These are phyloP conservation scores for Babyrousa celebensis DNA, from an alignment of 2,797 vertebrate species.

Conservation along the genomic window DNA sequence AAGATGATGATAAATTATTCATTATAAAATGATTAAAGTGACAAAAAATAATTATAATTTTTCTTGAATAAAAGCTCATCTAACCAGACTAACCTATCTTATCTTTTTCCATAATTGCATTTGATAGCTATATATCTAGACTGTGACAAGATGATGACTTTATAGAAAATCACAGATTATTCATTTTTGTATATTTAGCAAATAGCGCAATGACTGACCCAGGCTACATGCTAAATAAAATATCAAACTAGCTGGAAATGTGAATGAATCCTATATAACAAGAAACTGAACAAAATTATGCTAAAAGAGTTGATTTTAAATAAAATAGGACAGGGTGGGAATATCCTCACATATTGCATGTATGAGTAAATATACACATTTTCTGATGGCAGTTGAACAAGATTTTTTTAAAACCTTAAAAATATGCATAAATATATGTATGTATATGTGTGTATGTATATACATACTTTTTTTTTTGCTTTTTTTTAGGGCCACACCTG, in stretches of 20 bases:
- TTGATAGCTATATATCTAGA: neutral
- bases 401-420: neutral
- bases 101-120: conserved; percentile 1
- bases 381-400: conserved; percentile 36
- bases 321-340: neutral
- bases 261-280: conserved; percentile 8
- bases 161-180: neutral
- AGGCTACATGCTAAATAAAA: neutral
- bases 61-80: conserved; percentile 15
- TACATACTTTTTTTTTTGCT: no score
- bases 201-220: neutral
- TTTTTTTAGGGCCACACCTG: no score
- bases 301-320: conserved; percentile 44
- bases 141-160: neutral
- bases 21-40: neutral
- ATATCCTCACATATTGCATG: neutral
- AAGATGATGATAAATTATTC: conserved; percentile 29
- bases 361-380: conserved; percentile 27
- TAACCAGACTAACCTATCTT: conserved; percentile 22
- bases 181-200: neutral
- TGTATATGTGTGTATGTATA: no score
- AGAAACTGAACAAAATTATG: neutral
- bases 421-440: no score
- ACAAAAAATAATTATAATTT: conserved; percentile 1
- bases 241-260: neutral